These are phyloP conservation scores for Thaumetopoea pityocampa DNA, from an alignment of 1,140 invertebrate genomes.

Conservation along the genomic window DNA sequence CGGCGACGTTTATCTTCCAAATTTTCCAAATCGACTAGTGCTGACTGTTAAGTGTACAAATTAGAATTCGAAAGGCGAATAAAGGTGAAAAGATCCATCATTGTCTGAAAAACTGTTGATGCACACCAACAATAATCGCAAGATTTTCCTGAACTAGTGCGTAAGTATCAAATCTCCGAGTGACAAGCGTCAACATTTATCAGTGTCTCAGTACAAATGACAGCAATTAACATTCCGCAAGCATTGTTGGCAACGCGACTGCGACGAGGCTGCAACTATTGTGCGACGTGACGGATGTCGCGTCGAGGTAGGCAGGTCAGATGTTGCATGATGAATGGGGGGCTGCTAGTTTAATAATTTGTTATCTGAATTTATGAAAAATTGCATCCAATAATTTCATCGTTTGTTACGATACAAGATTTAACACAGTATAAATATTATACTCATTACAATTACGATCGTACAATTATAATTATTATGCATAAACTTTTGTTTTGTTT, in stretches of 20 bases:
- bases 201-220: conserved; percentile 65
- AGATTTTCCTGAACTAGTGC: no score
- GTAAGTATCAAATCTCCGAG: conserved; percentile 36
- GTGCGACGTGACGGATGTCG: conserved; percentile 15
- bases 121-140: no score
- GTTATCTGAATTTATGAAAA: neutral
- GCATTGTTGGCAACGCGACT: conserved; percentile 50
- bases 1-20: conserved; percentile 6
- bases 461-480: no score
- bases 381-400: neutral
- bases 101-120: no score
- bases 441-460: no score
- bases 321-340: conserved; percentile 10
- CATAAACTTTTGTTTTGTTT: no score
- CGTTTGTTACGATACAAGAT: no score
- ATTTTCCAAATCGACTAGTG: no score
- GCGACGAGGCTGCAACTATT: conserved; percentile 43
- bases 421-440: no score
- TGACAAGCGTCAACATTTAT: conserved; percentile 67
- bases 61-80: no score
- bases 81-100: no score
- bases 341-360: conserved; percentile 1
- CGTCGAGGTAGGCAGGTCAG: conserved; percentile 7
- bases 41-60: no score
- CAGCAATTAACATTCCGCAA: conserved; percentile 66